phyloP scores from a whole-genome alignment of 2,797 vertebrate species.

The Schizopygopsis pylzovi region DNA sequence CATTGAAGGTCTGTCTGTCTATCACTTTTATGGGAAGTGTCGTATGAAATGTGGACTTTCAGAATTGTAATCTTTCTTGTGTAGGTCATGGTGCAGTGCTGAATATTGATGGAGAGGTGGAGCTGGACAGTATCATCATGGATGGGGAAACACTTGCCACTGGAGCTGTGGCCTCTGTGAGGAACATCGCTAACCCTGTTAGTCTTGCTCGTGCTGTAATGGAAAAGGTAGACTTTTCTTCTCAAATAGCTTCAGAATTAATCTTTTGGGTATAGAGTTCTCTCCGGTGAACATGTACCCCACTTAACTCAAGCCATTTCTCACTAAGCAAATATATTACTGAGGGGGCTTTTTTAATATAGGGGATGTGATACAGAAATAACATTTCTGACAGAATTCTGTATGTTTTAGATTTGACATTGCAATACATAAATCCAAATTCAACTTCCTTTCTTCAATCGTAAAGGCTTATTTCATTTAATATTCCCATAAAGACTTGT shows the following conservation, averaged over 20 bases:
- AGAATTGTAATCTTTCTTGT: constrained; percentile 39
- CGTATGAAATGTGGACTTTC: background rate
- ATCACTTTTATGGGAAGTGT: background rate
- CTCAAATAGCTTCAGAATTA: background rate
- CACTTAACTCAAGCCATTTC: background rate
- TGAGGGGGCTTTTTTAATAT: background rate
- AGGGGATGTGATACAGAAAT: background rate
- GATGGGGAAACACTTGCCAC: constrained; percentile 75
- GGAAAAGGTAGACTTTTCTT: constrained; percentile 72
- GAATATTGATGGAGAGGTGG: constrained; percentile 78
- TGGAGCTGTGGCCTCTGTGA: constrained; percentile 75
- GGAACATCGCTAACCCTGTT: constrained; percentile 79
- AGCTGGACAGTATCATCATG: constrained; percentile 81
- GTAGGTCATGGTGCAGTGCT: constrained; percentile 75
- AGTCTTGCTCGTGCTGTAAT: constrained; percentile 76
- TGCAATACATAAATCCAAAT: background rate
- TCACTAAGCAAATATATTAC: background rate
- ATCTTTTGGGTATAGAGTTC: background rate
- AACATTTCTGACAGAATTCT: background rate
- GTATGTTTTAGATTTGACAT: background rate
- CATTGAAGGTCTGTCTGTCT: background rate
- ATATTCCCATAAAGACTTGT: background rate
- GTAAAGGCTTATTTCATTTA: background rate
- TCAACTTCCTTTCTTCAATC: background rate
- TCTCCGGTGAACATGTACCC: background rate